Conservation (phyloP, 2,797 vertebrate species). For the Zalophus californianus region DNA sequence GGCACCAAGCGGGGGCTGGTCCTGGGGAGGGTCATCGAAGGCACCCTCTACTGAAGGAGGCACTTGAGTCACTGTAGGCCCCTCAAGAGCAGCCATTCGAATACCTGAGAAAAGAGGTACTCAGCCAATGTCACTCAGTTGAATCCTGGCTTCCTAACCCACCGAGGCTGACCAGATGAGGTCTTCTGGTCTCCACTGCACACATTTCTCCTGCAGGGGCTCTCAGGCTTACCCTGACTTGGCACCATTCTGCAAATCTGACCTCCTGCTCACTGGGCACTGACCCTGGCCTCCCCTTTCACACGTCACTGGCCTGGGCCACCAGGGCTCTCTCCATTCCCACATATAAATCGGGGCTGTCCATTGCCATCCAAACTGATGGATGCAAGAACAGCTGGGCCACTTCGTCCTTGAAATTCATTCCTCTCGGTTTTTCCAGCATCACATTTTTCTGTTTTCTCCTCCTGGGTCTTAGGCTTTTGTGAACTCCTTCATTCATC, state of each 20-base stretch:
- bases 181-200: background rate
- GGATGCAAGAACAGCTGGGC: fast-evolving
- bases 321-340: background rate
- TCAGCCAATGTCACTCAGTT: background rate
- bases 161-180: background rate
- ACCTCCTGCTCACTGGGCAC: background rate
- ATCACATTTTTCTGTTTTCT: background rate
- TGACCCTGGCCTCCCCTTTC: background rate
- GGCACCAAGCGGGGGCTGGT: background rate
- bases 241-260: background rate
- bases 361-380: background rate
- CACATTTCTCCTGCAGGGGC: background rate
- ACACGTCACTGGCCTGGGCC: background rate
- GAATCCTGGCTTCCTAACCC: background rate
- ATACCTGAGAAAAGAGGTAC: background rate
- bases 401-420: background rate
- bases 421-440: background rate
- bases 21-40: background rate
- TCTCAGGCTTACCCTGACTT: background rate
- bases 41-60: background rate
- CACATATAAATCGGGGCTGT: background rate
- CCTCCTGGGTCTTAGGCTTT: background rate
- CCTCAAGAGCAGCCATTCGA: background rate
- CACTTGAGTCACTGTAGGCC: background rate
- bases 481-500: background rate